phyloP scores from a whole-genome alignment of 2,888 invertebrate genomes.

The Acrobasis suavella region DNA sequence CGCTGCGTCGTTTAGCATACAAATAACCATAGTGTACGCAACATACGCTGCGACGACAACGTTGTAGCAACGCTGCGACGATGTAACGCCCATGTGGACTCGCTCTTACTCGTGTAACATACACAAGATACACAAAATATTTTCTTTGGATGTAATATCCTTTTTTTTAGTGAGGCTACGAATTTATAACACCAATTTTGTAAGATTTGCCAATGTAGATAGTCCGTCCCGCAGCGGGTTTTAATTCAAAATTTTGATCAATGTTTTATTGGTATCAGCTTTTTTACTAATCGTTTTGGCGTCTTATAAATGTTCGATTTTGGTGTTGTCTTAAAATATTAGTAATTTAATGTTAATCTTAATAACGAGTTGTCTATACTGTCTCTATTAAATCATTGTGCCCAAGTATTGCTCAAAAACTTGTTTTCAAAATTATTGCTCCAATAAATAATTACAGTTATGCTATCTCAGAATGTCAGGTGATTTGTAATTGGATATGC shows the following conservation, averaged over 20 bases:
- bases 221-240: conserved; percentile 70
- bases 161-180: conserved; percentile 40
- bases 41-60: too few relatives aligned
- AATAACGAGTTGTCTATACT: background rate
- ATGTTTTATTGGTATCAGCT: conserved; percentile 22
- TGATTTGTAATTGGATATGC: background rate
- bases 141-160: too few relatives aligned
- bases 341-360: background rate
- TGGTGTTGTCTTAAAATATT: conserved; percentile 7
- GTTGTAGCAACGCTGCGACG: too few relatives aligned
- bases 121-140: background rate
- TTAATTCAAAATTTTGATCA: conserved; percentile 44
- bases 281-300: conserved; percentile 11
- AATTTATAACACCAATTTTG: conserved; percentile 66
- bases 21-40: too few relatives aligned
- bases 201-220: conserved; percentile 58
- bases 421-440: conserved; percentile 7
- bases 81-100: too few relatives aligned
- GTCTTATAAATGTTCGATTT: conserved; percentile 21
- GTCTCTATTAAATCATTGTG: background rate
- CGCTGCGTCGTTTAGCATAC: too few relatives aligned
- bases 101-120: too few relatives aligned
- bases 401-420: conserved; percentile 12
- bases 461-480: background rate
- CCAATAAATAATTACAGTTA: conserved; percentile 4